These are phyloP conservation scores for Nesogale talazaci DNA, from an alignment of 2,113 vertebrate species.

Conservation along the genomic window DNA sequence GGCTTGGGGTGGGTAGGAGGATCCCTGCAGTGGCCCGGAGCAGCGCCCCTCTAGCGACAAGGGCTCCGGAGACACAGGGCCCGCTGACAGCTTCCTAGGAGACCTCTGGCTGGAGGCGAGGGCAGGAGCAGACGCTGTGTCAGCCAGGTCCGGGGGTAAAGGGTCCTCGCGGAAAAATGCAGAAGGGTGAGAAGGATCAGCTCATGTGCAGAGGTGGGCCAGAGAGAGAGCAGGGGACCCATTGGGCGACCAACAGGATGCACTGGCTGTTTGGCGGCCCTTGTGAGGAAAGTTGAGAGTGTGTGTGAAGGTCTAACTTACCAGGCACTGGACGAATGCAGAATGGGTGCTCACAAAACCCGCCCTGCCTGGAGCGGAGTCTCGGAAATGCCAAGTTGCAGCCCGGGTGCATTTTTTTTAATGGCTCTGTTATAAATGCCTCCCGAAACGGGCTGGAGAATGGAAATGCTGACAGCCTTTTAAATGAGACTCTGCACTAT, in stretches of 20 bases:
- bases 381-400: constrained; percentile 70
- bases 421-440: constrained; percentile 75
- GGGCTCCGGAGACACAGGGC: neutral
- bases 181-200: neutral
- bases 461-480: constrained; percentile 78
- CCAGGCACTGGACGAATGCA: constrained; percentile 52
- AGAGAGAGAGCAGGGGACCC: neutral
- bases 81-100: constrained; percentile 61
- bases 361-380: constrained; percentile 62
- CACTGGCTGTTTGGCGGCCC: constrained; percentile 42
- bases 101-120: neutral
- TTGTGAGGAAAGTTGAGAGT: constrained; percentile 62
- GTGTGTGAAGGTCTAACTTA: constrained; percentile 71
- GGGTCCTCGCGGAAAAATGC: neutral
- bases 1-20: neutral
- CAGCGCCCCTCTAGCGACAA: neutral
- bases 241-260: constrained; percentile 19
- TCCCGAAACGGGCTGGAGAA: constrained; percentile 60
- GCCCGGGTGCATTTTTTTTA: constrained; percentile 70
- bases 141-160: constrained; percentile 23
- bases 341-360: constrained; percentile 68
- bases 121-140: neutral
- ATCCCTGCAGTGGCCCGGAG: neutral
- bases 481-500: constrained; percentile 67
- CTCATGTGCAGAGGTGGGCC: neutral